Base-by-base conservation (phyloP, 2,797 vertebrate species). In the Chrysocyon brachyurus region DNA sequence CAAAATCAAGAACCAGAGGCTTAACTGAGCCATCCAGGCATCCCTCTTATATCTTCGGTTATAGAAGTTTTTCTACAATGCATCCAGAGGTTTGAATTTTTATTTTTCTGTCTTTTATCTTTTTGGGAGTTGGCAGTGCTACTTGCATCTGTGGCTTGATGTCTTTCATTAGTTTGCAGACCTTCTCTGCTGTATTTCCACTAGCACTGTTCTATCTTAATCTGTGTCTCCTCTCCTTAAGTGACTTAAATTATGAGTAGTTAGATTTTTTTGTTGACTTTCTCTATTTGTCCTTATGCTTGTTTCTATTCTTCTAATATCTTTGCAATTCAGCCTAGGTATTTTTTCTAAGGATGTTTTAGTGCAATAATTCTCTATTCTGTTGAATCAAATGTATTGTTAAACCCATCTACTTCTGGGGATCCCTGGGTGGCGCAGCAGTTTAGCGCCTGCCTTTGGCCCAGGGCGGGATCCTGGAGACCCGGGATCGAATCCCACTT, bases 281-380 rank as follows among this genome's bases (percentile, higher is more conserved):
- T 31, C 6, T 46, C 19, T 81, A 17, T 33, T 77, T 68, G 2
- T 56, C 21, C 7, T 40, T 66, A 57, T 87, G 46, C 22, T 81
- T 28, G 1, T 63, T 61, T 59, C 63, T 73, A 10, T 33, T 72
- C 2, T 22, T 75, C 21, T 56, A 82, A 77, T 9, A 12, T 84
- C 5, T 63, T 94, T 89, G 36, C 72, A 46, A 91, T 68, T 81
- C 28, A 86, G n/a, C 33, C 24, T 92, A 12, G 46, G 36, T 92
- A 14, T 90, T 92, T 89, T 90, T 89, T 89, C 56, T 89, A 33
- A 85, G 46, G 79, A 72, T 79, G 59, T 84, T 88, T 21, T 40
- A 57, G 28, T 56, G 54, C 15, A 81, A 49, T 28, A 85, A 79
- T 92, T 89, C 26, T 91, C 21, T 91, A 19, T 89, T 84, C 40